Evolutionary conservation across 2,797 vertebrate species (phyloP).

Genomic region (Lutjanus argentimaculatus): DNA sequence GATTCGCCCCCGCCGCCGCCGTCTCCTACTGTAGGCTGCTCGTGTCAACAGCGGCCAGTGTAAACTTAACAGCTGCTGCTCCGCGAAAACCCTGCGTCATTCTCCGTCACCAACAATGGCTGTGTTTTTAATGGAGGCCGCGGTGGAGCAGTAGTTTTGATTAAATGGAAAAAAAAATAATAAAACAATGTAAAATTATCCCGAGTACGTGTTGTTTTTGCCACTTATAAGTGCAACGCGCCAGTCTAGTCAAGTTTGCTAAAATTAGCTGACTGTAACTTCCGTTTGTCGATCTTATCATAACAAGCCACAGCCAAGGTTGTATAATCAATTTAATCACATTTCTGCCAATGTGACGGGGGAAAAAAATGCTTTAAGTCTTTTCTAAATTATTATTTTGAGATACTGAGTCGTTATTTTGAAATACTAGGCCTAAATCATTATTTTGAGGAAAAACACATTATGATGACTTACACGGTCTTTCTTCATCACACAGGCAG

Average conservation of each 20-base stretch:
- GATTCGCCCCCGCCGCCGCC: slow-evolving; percentile 49
- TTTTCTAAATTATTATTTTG: too few species aligned
- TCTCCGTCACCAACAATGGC: neutral
- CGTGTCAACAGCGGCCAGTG: slow-evolving; percentile 59
- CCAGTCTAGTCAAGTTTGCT: neutral
- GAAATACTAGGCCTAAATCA: too few species aligned
- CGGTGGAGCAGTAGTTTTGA: rapidly evolving
- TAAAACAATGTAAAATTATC: neutral
- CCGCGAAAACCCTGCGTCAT: slow-evolving; percentile 60
- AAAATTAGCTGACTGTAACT: neutral
- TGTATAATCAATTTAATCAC: too few species aligned
- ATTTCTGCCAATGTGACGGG: too few species aligned
- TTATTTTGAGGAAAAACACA: too few species aligned
- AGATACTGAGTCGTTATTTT: too few species aligned
- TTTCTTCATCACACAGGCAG: too few species aligned
- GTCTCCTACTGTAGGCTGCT: slow-evolving; percentile 49
- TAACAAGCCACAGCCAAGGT: too few species aligned
- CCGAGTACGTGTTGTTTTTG: slow-evolving; percentile 22
- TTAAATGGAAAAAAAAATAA: rapidly evolving
- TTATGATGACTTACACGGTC: too few species aligned
- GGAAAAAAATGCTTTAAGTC: too few species aligned
- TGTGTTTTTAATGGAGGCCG: rapidly evolving
- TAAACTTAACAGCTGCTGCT: slow-evolving; percentile 48
- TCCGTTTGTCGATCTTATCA: slow-evolving; percentile 25
- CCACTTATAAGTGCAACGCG: neutral